Evolutionary conservation across 2,797 vertebrate genomes (phyloP).

Genomic region (Phrynocephalus guinanensis): DNA sequence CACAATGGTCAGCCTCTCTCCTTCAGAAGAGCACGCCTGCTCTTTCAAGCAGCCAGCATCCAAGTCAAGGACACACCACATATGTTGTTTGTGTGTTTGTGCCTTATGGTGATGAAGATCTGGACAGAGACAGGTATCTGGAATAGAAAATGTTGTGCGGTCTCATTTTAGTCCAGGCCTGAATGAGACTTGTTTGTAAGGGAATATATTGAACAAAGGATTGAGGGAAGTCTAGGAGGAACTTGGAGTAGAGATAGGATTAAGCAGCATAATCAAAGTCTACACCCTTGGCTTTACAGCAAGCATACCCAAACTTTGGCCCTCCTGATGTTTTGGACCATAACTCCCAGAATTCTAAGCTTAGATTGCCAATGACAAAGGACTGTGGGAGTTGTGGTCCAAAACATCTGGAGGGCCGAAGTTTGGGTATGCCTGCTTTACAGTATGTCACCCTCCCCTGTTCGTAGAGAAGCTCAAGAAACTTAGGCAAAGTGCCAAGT

Average conservation of each 20-base stretch:
- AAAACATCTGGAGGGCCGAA: no score
- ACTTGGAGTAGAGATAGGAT: not conserved
- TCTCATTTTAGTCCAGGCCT: no score
- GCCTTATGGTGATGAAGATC: not conserved
- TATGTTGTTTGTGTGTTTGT: no score
- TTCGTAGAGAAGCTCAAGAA: not conserved
- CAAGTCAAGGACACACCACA: not conserved
- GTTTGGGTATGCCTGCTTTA: not conserved
- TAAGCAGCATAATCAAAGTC: not conserved
- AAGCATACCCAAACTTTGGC: no score
- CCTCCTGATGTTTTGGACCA: no score
- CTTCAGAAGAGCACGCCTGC: no score
- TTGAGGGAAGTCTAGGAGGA: not conserved
- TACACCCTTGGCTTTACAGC: not conserved
- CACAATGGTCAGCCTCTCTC: not conserved
- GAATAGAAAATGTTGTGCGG: not conserved
- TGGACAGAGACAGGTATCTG: not conserved
- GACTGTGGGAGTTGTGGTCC: no score
- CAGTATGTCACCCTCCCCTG: not conserved
- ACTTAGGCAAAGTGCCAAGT: not conserved
- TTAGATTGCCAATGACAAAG: no score
- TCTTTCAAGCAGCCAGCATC: not conserved
- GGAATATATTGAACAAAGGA: no score
- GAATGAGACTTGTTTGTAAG: no score
- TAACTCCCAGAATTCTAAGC: no score